Evolutionary conservation across 2,888 invertebrate genomes (phyloP).

Genomic region (Drosophila mimica): DNA sequence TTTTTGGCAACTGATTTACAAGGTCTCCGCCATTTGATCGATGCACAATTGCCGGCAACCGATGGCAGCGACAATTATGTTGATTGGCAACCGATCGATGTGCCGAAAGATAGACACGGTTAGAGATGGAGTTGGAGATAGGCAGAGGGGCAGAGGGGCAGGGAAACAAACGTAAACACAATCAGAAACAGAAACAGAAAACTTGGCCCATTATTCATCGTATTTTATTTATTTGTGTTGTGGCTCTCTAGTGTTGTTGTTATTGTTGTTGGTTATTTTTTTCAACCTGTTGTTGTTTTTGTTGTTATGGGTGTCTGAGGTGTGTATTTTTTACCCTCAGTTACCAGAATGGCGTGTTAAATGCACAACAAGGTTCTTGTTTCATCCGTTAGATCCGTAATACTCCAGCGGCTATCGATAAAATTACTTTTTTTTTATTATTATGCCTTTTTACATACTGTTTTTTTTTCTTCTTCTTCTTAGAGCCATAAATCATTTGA

Average conservation of each 20-base stretch:
- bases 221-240: constrained; percentile 67
- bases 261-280: constrained; percentile 21
- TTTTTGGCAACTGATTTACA: constrained; percentile 59
- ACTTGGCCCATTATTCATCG: constrained; percentile 79
- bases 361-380: constrained; percentile 79
- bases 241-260: constrained; percentile 34
- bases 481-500: constrained; percentile 73
- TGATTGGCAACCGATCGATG: constrained; percentile 62
- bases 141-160: neutral
- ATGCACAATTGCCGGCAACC: constrained; percentile 80
- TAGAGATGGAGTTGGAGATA: neutral
- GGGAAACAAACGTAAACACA: constrained; percentile 1
- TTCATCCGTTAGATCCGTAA: constrained; percentile 81
- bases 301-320: constrained; percentile 39
- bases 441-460: constrained; percentile 69
- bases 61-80: constrained; percentile 64
- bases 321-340: constrained; percentile 44
- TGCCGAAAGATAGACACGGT: neutral
- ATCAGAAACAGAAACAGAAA: constrained; percentile 41
- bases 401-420: constrained; percentile 54
- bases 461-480: constrained; percentile 15
- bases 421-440: constrained; percentile 66
- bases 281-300: constrained; percentile 41
- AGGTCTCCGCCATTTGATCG: constrained; percentile 75
- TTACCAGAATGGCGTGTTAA: constrained; percentile 69